phyloP scores from a whole-genome alignment of 2,797 vertebrate genomes.

The Labeo calbasu region DNA sequence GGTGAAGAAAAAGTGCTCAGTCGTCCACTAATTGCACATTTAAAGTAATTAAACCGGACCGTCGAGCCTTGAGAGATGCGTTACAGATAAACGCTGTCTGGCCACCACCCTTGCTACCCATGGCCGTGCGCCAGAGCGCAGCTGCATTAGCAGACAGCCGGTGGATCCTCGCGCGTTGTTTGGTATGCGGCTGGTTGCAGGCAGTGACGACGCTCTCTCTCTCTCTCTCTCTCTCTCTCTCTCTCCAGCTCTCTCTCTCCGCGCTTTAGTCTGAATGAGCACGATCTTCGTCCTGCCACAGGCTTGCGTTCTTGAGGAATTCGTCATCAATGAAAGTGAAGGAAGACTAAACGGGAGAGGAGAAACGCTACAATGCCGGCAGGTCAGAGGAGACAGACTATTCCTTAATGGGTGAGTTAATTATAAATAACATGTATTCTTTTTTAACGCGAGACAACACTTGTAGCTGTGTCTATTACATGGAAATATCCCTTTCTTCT shows the following conservation, averaged over 20 bases:
- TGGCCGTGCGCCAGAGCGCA: constrained; percentile 25
- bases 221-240: background rate
- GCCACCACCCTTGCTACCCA: constrained; percentile 23
- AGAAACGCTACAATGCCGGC: constrained; percentile 21
- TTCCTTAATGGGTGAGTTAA: constrained; percentile 34
- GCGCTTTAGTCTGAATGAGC: constrained; percentile 33
- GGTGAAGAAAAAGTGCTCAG: background rate
- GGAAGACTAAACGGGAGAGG: constrained; percentile 3
- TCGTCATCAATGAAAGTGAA: constrained; percentile 48
- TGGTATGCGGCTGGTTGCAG: constrained; percentile 37
- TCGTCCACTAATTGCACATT: constrained; percentile 17
- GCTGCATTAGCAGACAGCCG: constrained; percentile 35
- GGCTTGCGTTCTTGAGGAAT: constrained; percentile 47
- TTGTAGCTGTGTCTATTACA: background rate
- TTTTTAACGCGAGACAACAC: constrained; percentile 4
- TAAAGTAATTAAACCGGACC: constrained; percentile 7
- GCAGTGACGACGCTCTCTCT: background rate
- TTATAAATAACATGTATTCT: background rate
- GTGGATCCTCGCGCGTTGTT: constrained; percentile 13
- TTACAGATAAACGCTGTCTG: background rate
- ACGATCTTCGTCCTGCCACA: constrained; percentile 26
- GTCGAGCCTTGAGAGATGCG: background rate
- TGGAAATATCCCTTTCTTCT: background rate
- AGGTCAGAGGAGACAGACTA: constrained; percentile 15
- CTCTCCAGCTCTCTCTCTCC: background rate